Percentiles rank a stretch among this genome's conserved stretches.
Conservation (phyloP, 2,113 vertebrate species). For the Myiagra hebetior region DNA sequence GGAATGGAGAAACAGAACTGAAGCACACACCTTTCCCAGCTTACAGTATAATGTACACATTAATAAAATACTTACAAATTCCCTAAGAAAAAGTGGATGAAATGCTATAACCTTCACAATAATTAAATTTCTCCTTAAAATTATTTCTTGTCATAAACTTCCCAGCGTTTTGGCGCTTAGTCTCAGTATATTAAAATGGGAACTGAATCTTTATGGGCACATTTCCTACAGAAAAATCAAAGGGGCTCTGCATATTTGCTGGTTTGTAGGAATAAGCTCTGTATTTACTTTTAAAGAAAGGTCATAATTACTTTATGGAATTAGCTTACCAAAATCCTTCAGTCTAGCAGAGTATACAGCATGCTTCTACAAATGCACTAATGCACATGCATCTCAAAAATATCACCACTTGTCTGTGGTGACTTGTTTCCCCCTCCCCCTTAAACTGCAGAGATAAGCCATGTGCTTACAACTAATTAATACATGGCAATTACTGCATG, state of each 20-base stretch:
- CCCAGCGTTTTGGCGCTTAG: neutral
- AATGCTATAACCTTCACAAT: neutral
- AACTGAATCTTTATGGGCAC: neutral
- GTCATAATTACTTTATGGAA: neutral
- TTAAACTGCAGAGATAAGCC: neutral
- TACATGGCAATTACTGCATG: neutral
- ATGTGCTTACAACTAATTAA: neutral
- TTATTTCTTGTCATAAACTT: neutral
- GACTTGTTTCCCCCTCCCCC: neutral
- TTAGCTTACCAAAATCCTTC: neutral
- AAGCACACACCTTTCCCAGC: neutral
- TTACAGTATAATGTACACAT: rapidly evolving
- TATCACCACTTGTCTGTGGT: neutral
- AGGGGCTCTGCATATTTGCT: neutral
- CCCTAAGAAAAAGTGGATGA: neutral
- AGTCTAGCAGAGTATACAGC: rapidly evolving
- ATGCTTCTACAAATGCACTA: neutral
- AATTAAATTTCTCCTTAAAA: neutral
- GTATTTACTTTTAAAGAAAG: neutral
- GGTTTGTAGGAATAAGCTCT: neutral
- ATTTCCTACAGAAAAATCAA: neutral
- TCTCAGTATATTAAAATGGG: neutral
- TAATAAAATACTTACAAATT: neutral
- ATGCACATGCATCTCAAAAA: neutral
- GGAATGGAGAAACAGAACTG: neutral